Evolutionary conservation across 2,113 vertebrate species (phyloP).

Genomic region (Silurus asotus): DNA sequence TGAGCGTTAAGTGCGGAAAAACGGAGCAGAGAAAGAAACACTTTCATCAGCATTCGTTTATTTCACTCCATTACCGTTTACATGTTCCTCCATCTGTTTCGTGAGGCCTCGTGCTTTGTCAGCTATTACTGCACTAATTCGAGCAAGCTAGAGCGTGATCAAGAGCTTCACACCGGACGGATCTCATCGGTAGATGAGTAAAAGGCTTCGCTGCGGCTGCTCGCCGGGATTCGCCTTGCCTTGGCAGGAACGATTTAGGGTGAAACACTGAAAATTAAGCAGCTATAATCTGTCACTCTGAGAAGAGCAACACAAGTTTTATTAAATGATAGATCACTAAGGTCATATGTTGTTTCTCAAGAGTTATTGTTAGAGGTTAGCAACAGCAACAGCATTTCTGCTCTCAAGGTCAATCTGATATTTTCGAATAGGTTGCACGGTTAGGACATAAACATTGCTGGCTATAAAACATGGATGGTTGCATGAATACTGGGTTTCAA

Average conservation of each 20-base stretch:
- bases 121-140: conserved; percentile 63
- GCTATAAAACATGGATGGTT: background rate
- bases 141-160: conserved; percentile 43
- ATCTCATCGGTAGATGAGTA: conserved; percentile 52
- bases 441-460: background rate
- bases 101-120: conserved; percentile 56
- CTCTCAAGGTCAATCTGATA: conserved; percentile 43
- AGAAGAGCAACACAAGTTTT: conserved; percentile 58
- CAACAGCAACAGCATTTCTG: background rate
- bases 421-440: background rate
- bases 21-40: background rate
- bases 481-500: background rate
- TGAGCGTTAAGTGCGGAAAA: conserved; percentile 51
- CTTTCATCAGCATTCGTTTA: conserved; percentile 61
- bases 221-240: conserved; percentile 29
- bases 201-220: conserved; percentile 44
- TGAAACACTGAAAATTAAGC: conserved; percentile 66
- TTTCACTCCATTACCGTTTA: conserved; percentile 59
- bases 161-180: conserved; percentile 30
- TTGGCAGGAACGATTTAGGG: conserved; percentile 55
- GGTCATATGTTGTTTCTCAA: conserved; percentile 4
- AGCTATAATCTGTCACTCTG: conserved; percentile 58
- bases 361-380: conserved; percentile 31
- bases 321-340: conserved; percentile 58
- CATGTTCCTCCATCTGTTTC: conserved; percentile 44